Conservation (phyloP, 2,113 vertebrate genomes). For the Platichthys flesus region DNA sequence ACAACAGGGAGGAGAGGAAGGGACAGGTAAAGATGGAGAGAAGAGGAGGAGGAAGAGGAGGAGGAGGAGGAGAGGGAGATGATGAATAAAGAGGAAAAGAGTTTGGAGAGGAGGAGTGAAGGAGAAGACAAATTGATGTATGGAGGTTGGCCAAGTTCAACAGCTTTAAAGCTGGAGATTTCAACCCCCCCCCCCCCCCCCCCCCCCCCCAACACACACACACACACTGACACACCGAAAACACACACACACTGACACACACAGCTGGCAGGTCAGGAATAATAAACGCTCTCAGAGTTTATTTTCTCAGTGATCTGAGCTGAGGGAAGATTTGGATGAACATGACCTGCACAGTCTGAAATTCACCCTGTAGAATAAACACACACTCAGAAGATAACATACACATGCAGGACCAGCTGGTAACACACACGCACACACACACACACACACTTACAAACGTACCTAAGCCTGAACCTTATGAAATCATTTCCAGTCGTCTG, state of each 20-base stretch:
- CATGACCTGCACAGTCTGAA: conserved; percentile 41
- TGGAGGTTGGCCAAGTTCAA: conserved; percentile 51
- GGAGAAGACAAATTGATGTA: conserved; percentile 25
- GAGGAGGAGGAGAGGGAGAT: background rate
- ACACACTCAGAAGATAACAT: conserved; percentile 57
- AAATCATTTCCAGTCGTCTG: too few relatives aligned
- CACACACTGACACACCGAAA: conserved; percentile 31
- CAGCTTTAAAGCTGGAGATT: conserved; percentile 23
- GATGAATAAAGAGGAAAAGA: conserved; percentile 2
- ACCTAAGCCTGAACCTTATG: too few relatives aligned
- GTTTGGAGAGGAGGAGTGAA: background rate
- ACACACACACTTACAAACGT: background rate
- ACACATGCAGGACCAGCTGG: conserved; percentile 58
- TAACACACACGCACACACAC: conserved; percentile 27
- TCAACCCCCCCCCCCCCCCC: conserved; percentile 29
- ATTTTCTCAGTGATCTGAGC: conserved; percentile 78
- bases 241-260: conserved; percentile 36
- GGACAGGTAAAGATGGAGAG: background rate
- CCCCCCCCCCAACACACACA: conserved; percentile 38
- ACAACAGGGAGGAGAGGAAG: background rate
- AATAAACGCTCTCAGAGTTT: conserved; percentile 78
- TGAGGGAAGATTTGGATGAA: conserved; percentile 74
- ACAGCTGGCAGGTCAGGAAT: conserved; percentile 59
- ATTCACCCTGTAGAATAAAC: conserved; percentile 51
- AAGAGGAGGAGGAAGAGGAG: background rate